phyloP scores from a whole-genome alignment of 2,888 invertebrate genomes.

The Spodoptera littoralis region DNA sequence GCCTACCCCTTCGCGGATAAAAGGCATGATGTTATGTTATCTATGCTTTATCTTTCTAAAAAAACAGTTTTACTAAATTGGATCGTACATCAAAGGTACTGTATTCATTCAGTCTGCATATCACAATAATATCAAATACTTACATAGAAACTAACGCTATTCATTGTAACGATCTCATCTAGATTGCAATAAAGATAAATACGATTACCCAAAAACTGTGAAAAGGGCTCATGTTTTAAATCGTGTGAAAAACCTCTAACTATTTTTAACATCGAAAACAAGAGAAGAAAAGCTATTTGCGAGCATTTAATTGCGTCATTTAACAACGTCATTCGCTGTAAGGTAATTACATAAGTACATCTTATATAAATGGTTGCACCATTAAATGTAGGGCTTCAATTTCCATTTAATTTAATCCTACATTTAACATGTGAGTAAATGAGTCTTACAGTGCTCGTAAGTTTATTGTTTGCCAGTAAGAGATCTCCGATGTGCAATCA shows the following conservation, averaged over 20 bases:
- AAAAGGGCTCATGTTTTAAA: not conserved
- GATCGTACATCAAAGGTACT: too few relatives aligned
- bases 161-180: too few relatives aligned
- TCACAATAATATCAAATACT: too few relatives aligned
- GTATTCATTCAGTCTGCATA: too few relatives aligned
- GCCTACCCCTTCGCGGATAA: too few relatives aligned
- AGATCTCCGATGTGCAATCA: too few relatives aligned
- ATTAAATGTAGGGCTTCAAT: not conserved
- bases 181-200: not conserved
- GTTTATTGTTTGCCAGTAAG: too few relatives aligned
- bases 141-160: too few relatives aligned
- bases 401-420: not conserved
- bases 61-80: too few relatives aligned
- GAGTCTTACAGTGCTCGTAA: too few relatives aligned
- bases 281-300: slow-evolving; percentile 9
- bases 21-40: too few relatives aligned
- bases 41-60: too few relatives aligned
- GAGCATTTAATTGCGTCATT: slow-evolving; percentile 37
- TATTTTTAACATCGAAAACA: slow-evolving; percentile 1
- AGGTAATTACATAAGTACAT: slow-evolving; percentile 15
- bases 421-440: not conserved
- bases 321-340: slow-evolving; percentile 23
- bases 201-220: not conserved
- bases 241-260: slow-evolving; percentile 1
- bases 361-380: slow-evolving; percentile 16